These are phyloP conservation scores for Pyrrhosoma nymphula DNA, from an alignment of 2,888 invertebrate species.

Conservation along the genomic window DNA sequence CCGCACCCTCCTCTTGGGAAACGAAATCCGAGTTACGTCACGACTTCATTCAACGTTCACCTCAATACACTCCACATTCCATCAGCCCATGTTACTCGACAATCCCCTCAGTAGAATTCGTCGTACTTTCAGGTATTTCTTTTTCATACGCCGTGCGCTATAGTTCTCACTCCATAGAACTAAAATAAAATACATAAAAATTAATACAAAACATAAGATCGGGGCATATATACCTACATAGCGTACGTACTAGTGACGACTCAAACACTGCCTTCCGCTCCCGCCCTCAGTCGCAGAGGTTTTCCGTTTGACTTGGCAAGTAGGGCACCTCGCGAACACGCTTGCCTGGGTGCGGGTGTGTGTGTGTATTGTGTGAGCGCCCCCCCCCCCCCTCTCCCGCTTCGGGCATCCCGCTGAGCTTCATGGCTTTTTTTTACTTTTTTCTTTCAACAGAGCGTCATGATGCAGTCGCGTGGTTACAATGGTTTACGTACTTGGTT, in stretches of 20 bases:
- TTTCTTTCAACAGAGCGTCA: too few species aligned
- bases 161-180: background rate
- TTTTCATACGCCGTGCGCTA: background rate
- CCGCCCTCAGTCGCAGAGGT: background rate
- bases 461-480: background rate
- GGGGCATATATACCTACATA: background rate
- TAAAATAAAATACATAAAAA: too few species aligned
- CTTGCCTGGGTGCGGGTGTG: too few species aligned
- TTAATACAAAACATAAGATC: background rate
- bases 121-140: background rate
- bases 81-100: background rate
- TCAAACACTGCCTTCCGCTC: background rate
- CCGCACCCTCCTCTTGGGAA: too few species aligned
- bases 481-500: background rate
- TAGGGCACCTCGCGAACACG: background rate
- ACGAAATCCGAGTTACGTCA: too few species aligned
- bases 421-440: too few species aligned
- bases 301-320: conserved; percentile 10
- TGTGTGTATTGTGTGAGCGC: too few species aligned
- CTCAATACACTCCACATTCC: background rate
- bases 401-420: too few species aligned
- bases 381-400: too few species aligned
- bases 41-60: background rate
- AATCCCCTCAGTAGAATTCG: background rate
- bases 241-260: background rate